Percentiles rank a stretch among this genome's conserved stretches.
Conservation (phyloP, 2,797 vertebrate genomes). For the Manis pentadactyla region DNA sequence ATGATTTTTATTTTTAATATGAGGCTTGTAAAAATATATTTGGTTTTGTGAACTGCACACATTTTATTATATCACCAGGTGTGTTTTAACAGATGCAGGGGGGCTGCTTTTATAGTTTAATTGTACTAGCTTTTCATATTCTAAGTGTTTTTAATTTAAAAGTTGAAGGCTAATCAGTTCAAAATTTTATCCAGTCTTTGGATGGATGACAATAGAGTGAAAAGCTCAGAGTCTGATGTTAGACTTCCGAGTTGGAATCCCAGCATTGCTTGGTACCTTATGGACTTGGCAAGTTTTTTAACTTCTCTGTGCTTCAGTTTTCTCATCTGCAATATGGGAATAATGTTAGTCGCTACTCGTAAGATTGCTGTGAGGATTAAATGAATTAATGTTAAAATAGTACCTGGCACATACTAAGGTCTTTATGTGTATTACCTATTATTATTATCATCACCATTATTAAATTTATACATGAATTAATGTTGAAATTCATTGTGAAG, state of each 20-base stretch:
- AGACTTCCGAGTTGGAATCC: not conserved
- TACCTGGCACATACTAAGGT: not conserved
- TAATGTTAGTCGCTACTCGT: not conserved
- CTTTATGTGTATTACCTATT: not conserved
- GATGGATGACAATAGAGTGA: not conserved
- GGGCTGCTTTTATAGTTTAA: conserved; percentile 32
- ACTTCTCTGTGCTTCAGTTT: not conserved
- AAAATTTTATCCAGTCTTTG: not conserved
- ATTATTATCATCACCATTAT: not conserved
- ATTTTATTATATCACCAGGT: not conserved
- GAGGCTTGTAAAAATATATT: not conserved
- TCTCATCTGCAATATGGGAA: not conserved
- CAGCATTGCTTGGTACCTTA: not conserved
- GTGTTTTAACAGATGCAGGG: not conserved
- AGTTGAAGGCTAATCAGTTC: not conserved
- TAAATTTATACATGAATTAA: conserved; percentile 28
- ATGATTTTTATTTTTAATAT: conserved; percentile 54
- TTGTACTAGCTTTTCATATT: not conserved
- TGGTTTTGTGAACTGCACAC: conserved; percentile 20
- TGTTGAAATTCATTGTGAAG: conserved; percentile 12
- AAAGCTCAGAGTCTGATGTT: not conserved
- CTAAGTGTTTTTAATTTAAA: conserved; percentile 27
- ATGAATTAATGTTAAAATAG: not conserved
- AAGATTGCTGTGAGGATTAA: conserved; percentile 38
- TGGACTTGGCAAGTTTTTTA: not conserved